Evolutionary conservation across 1,140 invertebrate genomes (phyloP).

Genomic region (Lepidurus apus): DNA sequence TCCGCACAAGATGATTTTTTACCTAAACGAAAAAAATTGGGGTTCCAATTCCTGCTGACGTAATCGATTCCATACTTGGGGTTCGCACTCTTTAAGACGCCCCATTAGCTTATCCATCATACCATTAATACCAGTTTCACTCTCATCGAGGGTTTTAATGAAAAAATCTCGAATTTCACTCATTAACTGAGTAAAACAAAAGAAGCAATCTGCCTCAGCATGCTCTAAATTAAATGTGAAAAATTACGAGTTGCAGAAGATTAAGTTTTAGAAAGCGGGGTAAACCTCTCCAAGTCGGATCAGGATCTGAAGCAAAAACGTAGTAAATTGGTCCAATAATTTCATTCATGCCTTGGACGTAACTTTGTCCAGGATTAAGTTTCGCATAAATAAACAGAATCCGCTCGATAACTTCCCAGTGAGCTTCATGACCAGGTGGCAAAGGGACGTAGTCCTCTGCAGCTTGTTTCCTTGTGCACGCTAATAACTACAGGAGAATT

Average conservation of each 20-base stretch:
- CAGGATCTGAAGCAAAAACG: slow-evolving; percentile 85
- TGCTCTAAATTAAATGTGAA: slow-evolving; percentile 56
- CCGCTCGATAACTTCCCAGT: slow-evolving; percentile 95
- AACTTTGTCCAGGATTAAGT: slow-evolving; percentile 93
- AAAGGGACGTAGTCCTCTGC: slow-evolving; percentile 72
- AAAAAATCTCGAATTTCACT: slow-evolving; percentile 96
- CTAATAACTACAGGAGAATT: slow-evolving; percentile 28
- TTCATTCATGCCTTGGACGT: slow-evolving; percentile 99
- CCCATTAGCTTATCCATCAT: slow-evolving; percentile 74
- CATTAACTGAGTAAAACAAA: slow-evolving; percentile 96
- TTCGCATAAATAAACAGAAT: slow-evolving; percentile 97
- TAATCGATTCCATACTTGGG: slow-evolving; percentile 66
- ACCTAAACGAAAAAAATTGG: slow-evolving; percentile 93
- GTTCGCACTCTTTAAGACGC: slow-evolving; percentile 70
- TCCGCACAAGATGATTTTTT: slow-evolving; percentile 32
- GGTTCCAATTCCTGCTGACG: slow-evolving; percentile 79
- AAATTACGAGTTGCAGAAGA: neutral
- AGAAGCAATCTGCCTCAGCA: slow-evolving; percentile 96
- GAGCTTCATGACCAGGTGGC: slow-evolving; percentile 75
- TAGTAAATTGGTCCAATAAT: slow-evolving; percentile 98
- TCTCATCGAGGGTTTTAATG: slow-evolving; percentile 90
- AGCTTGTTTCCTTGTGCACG: slow-evolving; percentile 54
- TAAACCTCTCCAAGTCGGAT: slow-evolving; percentile 71
- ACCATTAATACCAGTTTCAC: slow-evolving; percentile 77
- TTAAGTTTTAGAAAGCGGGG: slow-evolving; percentile 28